These are phyloP conservation scores for Dicentrarchus labrax DNA, from an alignment of 2,113 vertebrate genomes.

Conservation along the genomic window DNA sequence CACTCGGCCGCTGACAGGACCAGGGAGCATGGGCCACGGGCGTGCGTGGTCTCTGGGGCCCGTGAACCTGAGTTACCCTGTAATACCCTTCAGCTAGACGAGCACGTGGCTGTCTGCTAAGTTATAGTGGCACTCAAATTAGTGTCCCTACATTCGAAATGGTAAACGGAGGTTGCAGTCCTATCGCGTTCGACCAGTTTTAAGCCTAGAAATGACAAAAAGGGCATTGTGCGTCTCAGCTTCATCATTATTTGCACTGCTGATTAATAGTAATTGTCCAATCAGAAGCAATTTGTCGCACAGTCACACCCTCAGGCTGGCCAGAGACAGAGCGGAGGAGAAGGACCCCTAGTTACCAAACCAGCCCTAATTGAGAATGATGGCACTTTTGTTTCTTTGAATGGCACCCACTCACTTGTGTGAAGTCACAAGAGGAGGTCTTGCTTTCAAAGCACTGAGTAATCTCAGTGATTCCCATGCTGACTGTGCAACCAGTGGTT, in stretches of 20 bases:
- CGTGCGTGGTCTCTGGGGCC: conserved; percentile 44
- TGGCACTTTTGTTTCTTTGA: conserved; percentile 78
- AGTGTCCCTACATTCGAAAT: conserved; percentile 17
- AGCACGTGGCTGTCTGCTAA: conserved; percentile 68
- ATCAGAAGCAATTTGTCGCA: conserved; percentile 59
- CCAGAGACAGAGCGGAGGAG: conserved; percentile 44
- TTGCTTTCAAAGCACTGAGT: conserved; percentile 66
- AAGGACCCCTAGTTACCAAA: conserved; percentile 55
- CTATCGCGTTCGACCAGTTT: conserved; percentile 29
- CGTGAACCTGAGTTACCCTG: conserved; percentile 59
- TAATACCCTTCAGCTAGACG: conserved; percentile 53
- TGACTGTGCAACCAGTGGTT: conserved; percentile 69
- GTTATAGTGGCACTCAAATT: conserved; percentile 48
- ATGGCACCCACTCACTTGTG: conserved; percentile 68
- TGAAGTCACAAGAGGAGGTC: conserved; percentile 74
- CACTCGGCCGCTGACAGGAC: conserved; percentile 48
- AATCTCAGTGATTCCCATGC: conserved; percentile 64
- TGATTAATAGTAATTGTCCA: conserved; percentile 72
- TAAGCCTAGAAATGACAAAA: conserved; percentile 51
- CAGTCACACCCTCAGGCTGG: conserved; percentile 59
- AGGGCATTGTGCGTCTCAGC: conserved; percentile 36
- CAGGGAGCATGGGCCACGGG: conserved; percentile 31
- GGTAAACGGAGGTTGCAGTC: conserved; percentile 6
- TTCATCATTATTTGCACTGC: conserved; percentile 60
- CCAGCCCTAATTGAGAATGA: conserved; percentile 76